Conservation (phyloP, 2,113 vertebrate species). For the Periophthalmus modestus region DNA sequence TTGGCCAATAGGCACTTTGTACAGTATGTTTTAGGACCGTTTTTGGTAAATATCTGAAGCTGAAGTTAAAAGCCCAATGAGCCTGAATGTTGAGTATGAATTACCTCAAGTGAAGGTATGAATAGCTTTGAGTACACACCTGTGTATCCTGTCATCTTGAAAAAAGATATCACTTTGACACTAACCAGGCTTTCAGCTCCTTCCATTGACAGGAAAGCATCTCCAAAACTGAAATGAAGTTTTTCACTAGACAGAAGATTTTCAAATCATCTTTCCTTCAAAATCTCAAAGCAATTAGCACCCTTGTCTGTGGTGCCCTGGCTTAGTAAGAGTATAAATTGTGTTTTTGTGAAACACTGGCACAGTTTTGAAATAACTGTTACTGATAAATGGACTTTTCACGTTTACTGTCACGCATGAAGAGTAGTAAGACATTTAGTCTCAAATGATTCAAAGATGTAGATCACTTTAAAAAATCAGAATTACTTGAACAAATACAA, state of each 20-base stretch:
- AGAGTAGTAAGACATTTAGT: conserved; percentile 7
- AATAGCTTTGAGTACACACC: conserved; percentile 21
- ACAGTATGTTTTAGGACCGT: conserved; percentile 1
- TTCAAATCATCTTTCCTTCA: background rate
- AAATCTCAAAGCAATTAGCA: background rate
- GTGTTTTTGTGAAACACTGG: background rate
- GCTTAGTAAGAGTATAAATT: background rate
- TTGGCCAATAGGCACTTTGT: background rate
- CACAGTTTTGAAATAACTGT: conserved; percentile 1
- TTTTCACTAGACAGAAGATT: background rate
- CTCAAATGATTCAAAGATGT: background rate
- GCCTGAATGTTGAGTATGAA: conserved; percentile 22
- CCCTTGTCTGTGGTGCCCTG: background rate
- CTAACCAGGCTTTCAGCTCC: background rate
- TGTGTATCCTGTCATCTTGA: background rate
- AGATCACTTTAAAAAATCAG: background rate
- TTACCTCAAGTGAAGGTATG: conserved; percentile 27
- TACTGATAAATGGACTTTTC: conserved; percentile 5
- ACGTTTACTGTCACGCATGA: background rate
- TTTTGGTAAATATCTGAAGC: conserved; percentile 18
- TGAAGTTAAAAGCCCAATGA: conserved; percentile 36
- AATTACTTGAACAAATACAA: background rate
- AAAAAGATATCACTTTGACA: conserved; percentile 4
- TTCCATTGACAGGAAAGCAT: background rate
- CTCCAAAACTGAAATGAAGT: background rate